Base-by-base conservation (phyloP, 1,140 invertebrate genomes). In the Hypothenemus hampei region DNA sequence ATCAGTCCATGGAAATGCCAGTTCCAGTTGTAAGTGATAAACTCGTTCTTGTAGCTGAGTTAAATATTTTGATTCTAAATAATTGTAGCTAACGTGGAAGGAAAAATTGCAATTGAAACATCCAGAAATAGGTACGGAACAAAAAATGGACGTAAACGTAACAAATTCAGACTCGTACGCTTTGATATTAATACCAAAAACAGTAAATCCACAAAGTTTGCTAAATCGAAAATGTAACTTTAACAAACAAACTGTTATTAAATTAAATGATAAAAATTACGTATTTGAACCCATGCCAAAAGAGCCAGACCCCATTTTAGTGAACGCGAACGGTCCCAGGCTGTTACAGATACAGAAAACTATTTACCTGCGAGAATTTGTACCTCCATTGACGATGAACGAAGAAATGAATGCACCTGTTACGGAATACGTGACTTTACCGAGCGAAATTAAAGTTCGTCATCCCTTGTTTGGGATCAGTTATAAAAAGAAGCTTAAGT, bases 381-480 rank as follows among this genome's bases (percentile, higher is more conserved):
- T 52, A 2, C 60, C 57, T 23, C 2, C n/a, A 15, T 49, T 52
- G 41, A 26, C 20, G 7, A 20, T 29, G 3, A 20, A 49, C 33
- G 20, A 35, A 19, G 10, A 50, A 1, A 6, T 54, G 23, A 29
- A 41, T 13, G 22, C 44, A 2, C 3, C 19, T 0, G 45, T 48
- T 21, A 57, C 26, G 37, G 21, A 33, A 35, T 10, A 29, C 22
- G 21, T 51, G n/a, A 2, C 52, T 3, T 22, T 58, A 24, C 59
- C 58, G 3, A 50, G 35, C 13, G 47, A 24, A 15, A 22, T 61
- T 7, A 61, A 55, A 56, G 40, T 23, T 1, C 51, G 59, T 6
- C 62, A 63, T 47, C 62, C 62, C 6, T 22, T 63, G 11, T 61
- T 63, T 39, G 62, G 62, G 2, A 20, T 26, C 11, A 50, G 54